Evolutionary conservation across 64 coral and sea anemone species (phyloP).

Genomic region (Actinia tenebrosa): DNA sequence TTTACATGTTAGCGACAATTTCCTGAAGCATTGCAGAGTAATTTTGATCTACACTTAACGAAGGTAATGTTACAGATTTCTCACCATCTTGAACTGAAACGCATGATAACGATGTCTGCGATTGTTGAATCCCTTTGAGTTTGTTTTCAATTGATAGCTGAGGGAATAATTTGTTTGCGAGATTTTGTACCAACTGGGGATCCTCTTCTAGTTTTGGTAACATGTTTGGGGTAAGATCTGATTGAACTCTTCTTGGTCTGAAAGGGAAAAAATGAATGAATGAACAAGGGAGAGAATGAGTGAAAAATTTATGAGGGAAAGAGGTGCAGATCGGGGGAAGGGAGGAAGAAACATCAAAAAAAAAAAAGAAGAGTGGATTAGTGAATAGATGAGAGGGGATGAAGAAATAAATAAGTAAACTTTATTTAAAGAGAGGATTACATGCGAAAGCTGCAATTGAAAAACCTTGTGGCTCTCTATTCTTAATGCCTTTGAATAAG

Average conservation of each 20-base stretch:
- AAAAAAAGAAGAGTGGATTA: too few species aligned
- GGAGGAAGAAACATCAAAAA: too few species aligned
- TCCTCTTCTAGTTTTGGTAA: constrained; percentile 76
- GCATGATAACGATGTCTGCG: constrained; percentile 51
- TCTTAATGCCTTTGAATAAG: too few species aligned
- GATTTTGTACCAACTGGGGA: constrained; percentile 60
- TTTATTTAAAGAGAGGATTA: too few species aligned
- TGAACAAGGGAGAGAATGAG: not conserved
- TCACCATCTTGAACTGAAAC: constrained; percentile 68
- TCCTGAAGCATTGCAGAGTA: constrained; percentile 75
- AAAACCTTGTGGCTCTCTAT: too few species aligned
- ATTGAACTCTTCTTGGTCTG: constrained; percentile 85
- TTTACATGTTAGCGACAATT: constrained; percentile 64
- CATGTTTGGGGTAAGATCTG: constrained; percentile 44
- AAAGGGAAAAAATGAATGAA: not conserved
- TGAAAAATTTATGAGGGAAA: too few species aligned
- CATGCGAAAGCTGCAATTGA: too few species aligned
- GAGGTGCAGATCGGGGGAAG: too few species aligned
- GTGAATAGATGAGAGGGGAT: too few species aligned
- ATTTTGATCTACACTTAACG: constrained; percentile 72
- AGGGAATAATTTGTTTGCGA: constrained; percentile 68
- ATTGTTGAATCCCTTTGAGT: constrained; percentile 19
- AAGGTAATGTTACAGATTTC: constrained; percentile 65
- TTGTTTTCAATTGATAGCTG: constrained; percentile 71
- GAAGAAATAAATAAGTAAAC: too few species aligned